A percentile compares a stretch with the other conserved stretches of the same genome.
These are phyloP conservation scores for Argyresthia albistria DNA, from an alignment of 2,888 invertebrate species.

Conservation along the genomic window DNA sequence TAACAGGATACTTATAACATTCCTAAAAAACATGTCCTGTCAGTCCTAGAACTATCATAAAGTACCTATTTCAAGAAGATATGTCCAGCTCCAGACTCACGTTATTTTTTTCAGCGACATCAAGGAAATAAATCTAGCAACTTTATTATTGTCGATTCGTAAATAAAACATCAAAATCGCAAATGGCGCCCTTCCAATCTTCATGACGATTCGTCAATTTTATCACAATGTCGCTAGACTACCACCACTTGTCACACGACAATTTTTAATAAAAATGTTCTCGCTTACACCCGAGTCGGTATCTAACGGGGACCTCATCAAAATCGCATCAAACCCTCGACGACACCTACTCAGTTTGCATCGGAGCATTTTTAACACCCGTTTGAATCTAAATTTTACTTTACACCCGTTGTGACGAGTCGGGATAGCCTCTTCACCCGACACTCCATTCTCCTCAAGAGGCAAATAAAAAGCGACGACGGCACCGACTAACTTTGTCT, in stretches of 20 bases:
- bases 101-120: too few relatives aligned
- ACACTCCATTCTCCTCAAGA: slow-evolving; percentile 30
- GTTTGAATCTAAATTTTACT: slow-evolving; percentile 53
- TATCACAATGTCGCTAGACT: background rate
- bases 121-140: too few relatives aligned
- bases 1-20: background rate
- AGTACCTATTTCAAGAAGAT: background rate
- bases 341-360: slow-evolving; percentile 36
- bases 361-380: slow-evolving; percentile 48
- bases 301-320: slow-evolving; percentile 39
- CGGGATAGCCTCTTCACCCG: slow-evolving; percentile 25
- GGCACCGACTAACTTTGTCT: background rate
- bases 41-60: background rate
- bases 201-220: too few relatives aligned
- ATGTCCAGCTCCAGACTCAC: background rate
- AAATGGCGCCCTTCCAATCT: too few relatives aligned
- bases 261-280: slow-evolving; percentile 47
- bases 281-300: slow-evolving; percentile 13
- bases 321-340: slow-evolving; percentile 49
- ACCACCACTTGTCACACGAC: slow-evolving; percentile 19
- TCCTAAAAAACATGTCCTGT: background rate
- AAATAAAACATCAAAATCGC: too few relatives aligned
- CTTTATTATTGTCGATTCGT: too few relatives aligned
- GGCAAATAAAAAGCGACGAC: slow-evolving; percentile 30
- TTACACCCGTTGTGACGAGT: slow-evolving; percentile 33